A percentile compares a stretch with the other conserved stretches of the same genome.
Evolutionary conservation across 2,888 invertebrate species (phyloP).

Genomic region (Syrista parreyssii): DNA sequence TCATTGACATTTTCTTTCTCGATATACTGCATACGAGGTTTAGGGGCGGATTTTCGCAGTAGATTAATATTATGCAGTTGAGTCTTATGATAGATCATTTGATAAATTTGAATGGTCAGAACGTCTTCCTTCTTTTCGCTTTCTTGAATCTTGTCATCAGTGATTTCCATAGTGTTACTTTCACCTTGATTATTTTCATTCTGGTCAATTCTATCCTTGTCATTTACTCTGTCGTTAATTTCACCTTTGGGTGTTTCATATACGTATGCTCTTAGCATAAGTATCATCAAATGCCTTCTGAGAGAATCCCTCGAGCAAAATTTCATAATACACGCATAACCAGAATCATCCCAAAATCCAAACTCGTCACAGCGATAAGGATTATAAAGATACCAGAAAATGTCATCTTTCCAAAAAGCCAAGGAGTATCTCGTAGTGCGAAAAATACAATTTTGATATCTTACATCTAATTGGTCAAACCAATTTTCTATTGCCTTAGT

Average conservation of each 20-base stretch:
- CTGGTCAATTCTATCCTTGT: background rate
- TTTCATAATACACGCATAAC: constrained; percentile 52
- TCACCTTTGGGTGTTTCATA: constrained; percentile 24
- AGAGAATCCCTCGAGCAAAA: constrained; percentile 50
- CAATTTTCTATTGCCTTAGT: constrained; percentile 44
- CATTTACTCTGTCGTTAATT: background rate
- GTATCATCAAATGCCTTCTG: constrained; percentile 51
- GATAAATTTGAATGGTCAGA: constrained; percentile 48
- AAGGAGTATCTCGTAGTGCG: constrained; percentile 48
- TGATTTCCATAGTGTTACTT: background rate
- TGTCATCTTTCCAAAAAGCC: constrained; percentile 56
- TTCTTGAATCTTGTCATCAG: background rate
- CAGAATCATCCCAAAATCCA: constrained; percentile 51
- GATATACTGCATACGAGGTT: constrained; percentile 20
- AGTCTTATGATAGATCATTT: constrained; percentile 47
- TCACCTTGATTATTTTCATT: constrained; percentile 1
- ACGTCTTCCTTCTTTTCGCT: constrained; percentile 5
- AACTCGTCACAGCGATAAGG: constrained; percentile 56
- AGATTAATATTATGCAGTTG: constrained; percentile 51
- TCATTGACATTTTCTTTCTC: constrained; percentile 36
- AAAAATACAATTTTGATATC: constrained; percentile 49
- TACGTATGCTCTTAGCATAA: constrained; percentile 49
- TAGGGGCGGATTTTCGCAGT: constrained; percentile 31
- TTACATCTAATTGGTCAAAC: constrained; percentile 42
- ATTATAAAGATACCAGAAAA: constrained; percentile 58